These are phyloP conservation scores for Pecten maximus DNA, from an alignment of 2,888 invertebrate species.

Conservation along the genomic window DNA sequence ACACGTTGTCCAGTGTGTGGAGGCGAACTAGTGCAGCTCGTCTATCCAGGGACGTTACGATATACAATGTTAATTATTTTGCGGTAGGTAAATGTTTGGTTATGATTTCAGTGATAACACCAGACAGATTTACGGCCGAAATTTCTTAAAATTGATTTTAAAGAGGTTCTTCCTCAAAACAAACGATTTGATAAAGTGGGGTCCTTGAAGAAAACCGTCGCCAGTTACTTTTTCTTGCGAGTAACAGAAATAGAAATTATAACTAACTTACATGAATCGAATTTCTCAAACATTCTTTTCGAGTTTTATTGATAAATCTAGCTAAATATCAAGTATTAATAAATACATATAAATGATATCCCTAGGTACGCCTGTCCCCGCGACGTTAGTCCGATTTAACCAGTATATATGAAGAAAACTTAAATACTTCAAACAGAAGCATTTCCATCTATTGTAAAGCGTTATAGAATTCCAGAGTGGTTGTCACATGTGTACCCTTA, in stretches of 20 bases:
- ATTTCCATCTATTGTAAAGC: neutral
- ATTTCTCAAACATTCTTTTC: too few species aligned
- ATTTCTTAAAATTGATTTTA: conserved; percentile 24
- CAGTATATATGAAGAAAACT: too few species aligned
- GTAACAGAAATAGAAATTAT: neutral
- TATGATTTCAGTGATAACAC: conserved; percentile 11
- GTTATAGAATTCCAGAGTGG: neutral
- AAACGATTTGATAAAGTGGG: neutral
- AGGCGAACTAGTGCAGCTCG: neutral
- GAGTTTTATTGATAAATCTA: too few species aligned
- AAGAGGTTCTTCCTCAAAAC: neutral
- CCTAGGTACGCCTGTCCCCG: too few species aligned
- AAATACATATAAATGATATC: too few species aligned
- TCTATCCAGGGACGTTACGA: neutral
- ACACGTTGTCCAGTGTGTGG: neutral
- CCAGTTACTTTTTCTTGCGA: neutral
- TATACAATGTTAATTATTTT: conserved; percentile 2
- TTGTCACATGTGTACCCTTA: neutral
- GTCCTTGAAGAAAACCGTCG: neutral
- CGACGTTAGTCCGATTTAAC: too few species aligned
- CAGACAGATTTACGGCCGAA: conserved; percentile 1
- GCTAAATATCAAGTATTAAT: too few species aligned
- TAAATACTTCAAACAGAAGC: neutral
- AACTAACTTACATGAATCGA: neutral
- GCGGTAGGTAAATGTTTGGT: conserved; percentile 35